phyloP scores from a whole-genome alignment of 37 sponge, comb jelly and placozoan genomes.

The Ianthella basta region DNA sequence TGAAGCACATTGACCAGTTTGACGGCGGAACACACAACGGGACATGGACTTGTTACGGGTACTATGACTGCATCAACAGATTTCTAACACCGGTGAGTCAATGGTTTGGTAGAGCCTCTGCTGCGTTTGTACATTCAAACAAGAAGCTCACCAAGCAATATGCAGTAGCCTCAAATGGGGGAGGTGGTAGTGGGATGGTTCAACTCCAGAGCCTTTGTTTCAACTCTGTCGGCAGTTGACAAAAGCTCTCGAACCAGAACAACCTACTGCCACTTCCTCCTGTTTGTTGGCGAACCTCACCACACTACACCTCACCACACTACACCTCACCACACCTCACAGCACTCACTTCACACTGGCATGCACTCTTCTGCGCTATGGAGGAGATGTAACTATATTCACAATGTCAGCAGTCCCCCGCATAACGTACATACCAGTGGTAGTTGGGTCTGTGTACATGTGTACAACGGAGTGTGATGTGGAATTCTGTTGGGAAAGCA shows the following conservation, averaged over 20 bases:
- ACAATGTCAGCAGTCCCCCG: too few relatives aligned
- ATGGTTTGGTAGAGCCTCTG: not conserved
- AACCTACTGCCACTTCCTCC: too few relatives aligned
- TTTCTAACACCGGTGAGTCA: conserved; percentile 81
- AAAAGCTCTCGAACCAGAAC: too few relatives aligned
- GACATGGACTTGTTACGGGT: conserved; percentile 97
- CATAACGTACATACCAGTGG: too few relatives aligned
- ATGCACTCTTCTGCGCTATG: not conserved
- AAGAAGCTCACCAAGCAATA: not conserved
- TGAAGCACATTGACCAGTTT: conserved; percentile 92
- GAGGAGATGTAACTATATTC: too few relatives aligned
- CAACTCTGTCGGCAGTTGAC: too few relatives aligned
- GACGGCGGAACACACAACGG: conserved; percentile 97
- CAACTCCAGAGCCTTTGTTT: too few relatives aligned
- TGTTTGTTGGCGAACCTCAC: too few relatives aligned
- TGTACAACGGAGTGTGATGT: too few relatives aligned
- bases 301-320: not conserved
- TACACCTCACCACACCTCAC: not conserved
- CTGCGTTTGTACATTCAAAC: not conserved
- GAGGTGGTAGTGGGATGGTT: not conserved
- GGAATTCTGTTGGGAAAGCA: too few relatives aligned
- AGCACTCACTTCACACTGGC: not conserved
- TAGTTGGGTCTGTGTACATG: too few relatives aligned
- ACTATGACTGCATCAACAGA: conserved; percentile 92
- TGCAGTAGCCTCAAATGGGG: not conserved